Evolutionary conservation across 2,113 vertebrate genomes (phyloP).

Genomic region (Apodemus speciosus): DNA sequence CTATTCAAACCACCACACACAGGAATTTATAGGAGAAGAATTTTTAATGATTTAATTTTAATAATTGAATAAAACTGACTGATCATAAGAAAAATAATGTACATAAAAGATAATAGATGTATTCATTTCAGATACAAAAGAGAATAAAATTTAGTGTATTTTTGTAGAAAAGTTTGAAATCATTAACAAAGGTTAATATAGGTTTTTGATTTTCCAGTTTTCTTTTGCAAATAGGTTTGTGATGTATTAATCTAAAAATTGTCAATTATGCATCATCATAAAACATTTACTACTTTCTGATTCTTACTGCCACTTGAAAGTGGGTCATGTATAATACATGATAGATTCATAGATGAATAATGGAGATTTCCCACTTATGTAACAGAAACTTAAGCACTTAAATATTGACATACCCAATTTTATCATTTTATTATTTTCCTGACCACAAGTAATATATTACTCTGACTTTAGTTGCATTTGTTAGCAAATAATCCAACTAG

Average conservation of each 20-base stretch:
- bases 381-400: conserved; percentile 30
- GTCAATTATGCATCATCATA: conserved; percentile 44
- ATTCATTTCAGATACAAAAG: conserved; percentile 30
- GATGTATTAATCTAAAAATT: conserved; percentile 59
- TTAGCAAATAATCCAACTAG: conserved; percentile 22
- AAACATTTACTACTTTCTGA: conserved; percentile 55
- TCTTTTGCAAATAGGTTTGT: conserved; percentile 37
- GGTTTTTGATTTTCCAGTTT: conserved; percentile 48
- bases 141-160: conserved; percentile 48
- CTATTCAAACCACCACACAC: not conserved
- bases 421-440: conserved; percentile 56
- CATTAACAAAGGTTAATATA: conserved; percentile 33
- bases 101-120: conserved; percentile 2
- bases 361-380: not conserved
- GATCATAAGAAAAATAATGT: not conserved
- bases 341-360: conserved; percentile 47
- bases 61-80: not conserved
- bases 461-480: conserved; percentile 19
- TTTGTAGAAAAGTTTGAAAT: conserved; percentile 58
- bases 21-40: not conserved
- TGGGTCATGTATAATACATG: conserved; percentile 46
- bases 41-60: no score
- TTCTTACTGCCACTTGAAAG: conserved; percentile 53
- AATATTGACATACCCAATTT: conserved; percentile 12
- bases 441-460: conserved; percentile 8